Evolutionary conservation across 2,113 vertebrate genomes (phyloP).

Genomic region (Hypanus sabinus): DNA sequence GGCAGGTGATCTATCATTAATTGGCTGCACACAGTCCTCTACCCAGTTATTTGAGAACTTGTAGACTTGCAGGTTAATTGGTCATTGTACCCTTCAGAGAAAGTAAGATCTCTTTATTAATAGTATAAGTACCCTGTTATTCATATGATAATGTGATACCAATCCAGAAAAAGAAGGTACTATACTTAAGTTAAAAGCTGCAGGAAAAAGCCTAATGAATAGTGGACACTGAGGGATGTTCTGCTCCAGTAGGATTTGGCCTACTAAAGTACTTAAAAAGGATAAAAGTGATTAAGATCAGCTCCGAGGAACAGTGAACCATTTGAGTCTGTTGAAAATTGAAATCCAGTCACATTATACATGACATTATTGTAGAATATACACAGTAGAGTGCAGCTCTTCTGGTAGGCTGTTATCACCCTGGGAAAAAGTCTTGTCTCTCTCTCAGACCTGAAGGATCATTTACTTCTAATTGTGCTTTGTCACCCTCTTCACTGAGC

Average conservation of each 20-base stretch:
- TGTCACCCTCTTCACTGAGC: neutral
- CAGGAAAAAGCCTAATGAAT: neutral
- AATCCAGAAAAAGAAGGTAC: neutral
- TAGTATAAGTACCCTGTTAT: too few species aligned
- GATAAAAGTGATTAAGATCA: neutral
- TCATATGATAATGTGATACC: neutral
- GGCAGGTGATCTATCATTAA: neutral
- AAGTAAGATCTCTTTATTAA: neutral
- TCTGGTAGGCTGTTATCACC: neutral
- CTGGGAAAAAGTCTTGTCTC: neutral
- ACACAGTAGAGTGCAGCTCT: neutral
- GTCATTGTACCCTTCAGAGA: neutral
- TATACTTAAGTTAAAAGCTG: neutral
- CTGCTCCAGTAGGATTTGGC: neutral
- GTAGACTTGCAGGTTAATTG: neutral
- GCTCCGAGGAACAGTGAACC: neutral
- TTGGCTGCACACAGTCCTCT: neutral
- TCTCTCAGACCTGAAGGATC: neutral
- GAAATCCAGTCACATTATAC: neutral
- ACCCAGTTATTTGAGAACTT: neutral
- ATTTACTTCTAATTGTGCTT: slow-evolving; percentile 9
- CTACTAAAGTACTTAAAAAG: neutral
- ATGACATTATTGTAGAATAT: too few species aligned
- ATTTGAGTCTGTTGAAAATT: neutral
- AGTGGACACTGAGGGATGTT: neutral